phyloP scores from a whole-genome alignment of 2,797 vertebrate species.

The Sebastes flavidus region DNA sequence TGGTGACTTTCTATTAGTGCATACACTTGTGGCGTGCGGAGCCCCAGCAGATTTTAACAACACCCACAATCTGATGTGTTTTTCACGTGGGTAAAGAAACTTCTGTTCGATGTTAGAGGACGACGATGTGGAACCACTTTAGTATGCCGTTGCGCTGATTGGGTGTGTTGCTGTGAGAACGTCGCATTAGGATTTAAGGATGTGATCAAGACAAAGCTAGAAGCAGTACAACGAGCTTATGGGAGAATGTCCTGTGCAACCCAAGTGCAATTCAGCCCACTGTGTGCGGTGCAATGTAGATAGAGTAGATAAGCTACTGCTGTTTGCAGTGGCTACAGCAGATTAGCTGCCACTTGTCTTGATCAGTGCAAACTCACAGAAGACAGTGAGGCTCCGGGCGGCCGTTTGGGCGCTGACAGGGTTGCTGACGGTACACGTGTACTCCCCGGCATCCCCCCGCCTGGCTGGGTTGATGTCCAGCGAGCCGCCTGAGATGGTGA shows the following conservation, averaged over 20 bases:
- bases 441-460: slow-evolving; percentile 75
- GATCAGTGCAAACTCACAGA: slow-evolving; percentile 79
- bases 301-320: slow-evolving; percentile 53
- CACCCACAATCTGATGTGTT: not conserved
- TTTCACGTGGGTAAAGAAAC: not conserved
- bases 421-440: slow-evolving; percentile 82
- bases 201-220: slow-evolving; percentile 38
- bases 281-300: slow-evolving; percentile 29
- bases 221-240: slow-evolving; percentile 24
- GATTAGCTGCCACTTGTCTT: slow-evolving; percentile 51
- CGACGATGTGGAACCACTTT: not conserved
- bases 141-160: not conserved
- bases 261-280: slow-evolving; percentile 16
- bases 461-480: slow-evolving; percentile 75
- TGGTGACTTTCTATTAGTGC: not conserved
- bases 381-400: slow-evolving; percentile 74
- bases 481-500: slow-evolving; percentile 68
- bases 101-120: not conserved
- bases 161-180: not conserved
- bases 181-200: slow-evolving; percentile 21
- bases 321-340: slow-evolving; percentile 53
- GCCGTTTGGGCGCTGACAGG: slow-evolving; percentile 70
- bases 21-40: not conserved
- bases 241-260: slow-evolving; percentile 23
- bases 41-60: not conserved